Base-by-base conservation (phyloP, 2,797 vertebrate species). In the Fringilla coelebs region DNA sequence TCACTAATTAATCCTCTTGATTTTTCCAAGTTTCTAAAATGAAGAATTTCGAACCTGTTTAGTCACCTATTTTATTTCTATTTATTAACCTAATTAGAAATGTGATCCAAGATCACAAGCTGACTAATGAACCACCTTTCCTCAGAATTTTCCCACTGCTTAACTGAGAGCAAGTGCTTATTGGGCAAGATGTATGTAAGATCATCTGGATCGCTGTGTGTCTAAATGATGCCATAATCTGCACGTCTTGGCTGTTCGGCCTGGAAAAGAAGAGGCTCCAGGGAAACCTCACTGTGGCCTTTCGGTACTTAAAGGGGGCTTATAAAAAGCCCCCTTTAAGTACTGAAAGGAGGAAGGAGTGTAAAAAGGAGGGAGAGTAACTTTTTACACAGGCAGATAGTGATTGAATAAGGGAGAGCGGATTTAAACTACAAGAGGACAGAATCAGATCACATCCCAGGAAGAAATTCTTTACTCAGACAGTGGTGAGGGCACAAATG, bases 161-260 rank as follows among this genome's bases (percentile, higher is more conserved):
- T 57, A 65, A 9, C 15, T 26, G 26, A 78, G 15, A 73, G n/a
- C 26, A 78, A 58, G 25, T 17, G 12, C 20, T 62, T 63, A 41
- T 20, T 38, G 34, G n/a, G 55, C n/a, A 78, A 74, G 48, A 3
- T 58, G 14, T 28, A 36, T 25, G 5, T 12, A 66, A 54, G 31
- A 70, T 40, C 45, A 84, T 11, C 8, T 52, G 25, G 10, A 57
- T 19, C 5, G 2, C 22, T 24, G 0, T 1, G n/a, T 6, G 6
- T 19, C 36, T 49, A 76, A 66, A 79, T 5, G 18, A 79, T 62
- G 52, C 41, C 10, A 24, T 32, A 61, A 51, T 10, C 31, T 40
- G 17, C 8, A 43, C 10, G n/a, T 34, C 32, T 22, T 26, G 57
- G 24, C 16, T 76, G n/a, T 8, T 63, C 43, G 63, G 29, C n/a